Evolutionary conservation across 2,797 vertebrate species (phyloP).

Genomic region (Agapornis canus): DNA sequence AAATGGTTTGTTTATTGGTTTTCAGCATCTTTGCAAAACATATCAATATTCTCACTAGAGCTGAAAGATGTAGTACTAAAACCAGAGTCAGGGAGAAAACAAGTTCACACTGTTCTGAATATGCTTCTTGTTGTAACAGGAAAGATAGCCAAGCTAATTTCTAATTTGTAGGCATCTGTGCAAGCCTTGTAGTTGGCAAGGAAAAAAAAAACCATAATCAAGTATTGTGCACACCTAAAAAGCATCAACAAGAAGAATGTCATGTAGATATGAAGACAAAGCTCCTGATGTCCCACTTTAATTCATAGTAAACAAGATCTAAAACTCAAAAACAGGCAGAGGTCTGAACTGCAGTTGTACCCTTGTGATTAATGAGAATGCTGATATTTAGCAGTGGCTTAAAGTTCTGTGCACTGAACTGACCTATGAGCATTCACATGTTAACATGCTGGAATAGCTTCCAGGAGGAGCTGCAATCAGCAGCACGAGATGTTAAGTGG

Average conservation of each 20-base stretch:
- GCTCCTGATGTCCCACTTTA: not conserved
- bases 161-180: not conserved
- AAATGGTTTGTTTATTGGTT: slow-evolving; percentile 31
- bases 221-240: not conserved
- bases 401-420: not conserved
- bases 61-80: not conserved
- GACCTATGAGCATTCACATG: not conserved
- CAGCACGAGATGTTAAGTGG: not conserved
- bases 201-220: not conserved
- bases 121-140: not conserved
- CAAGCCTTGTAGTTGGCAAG: not conserved
- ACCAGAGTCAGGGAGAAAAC: not conserved
- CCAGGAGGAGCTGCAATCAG: not conserved
- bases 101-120: not conserved
- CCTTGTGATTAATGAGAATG: not conserved
- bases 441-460: not conserved
- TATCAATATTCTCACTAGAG: not conserved
- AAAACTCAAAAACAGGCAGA: not conserved
- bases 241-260: not conserved
- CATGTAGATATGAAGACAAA: not conserved
- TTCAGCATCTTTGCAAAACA: not conserved
- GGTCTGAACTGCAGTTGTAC: not conserved
- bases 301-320: not conserved
- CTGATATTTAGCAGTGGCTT: not conserved
- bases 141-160: not conserved